phyloP scores from a whole-genome alignment of 30 jellyfish, hydroid and myxozoan genomes.

The Turritopsis dohrnii region DNA sequence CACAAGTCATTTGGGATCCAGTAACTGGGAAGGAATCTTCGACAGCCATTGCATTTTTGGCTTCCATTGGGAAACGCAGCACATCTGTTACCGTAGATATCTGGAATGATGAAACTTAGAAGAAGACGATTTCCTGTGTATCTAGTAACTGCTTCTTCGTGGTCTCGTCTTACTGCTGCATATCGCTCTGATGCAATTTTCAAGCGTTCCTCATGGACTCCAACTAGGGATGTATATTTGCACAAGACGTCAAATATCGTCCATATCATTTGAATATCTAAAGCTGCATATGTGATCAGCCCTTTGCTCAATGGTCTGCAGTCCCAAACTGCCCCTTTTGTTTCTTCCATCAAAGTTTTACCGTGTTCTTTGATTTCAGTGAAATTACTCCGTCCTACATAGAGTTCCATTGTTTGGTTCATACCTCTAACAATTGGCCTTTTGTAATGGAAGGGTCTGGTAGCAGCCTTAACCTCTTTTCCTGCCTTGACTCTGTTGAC shows the following conservation, averaged over 20 bases:
- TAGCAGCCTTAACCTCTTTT: neutral
- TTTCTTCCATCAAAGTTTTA: neutral
- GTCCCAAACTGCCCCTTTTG: neutral
- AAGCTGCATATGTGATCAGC: neutral
- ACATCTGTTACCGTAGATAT: neutral
- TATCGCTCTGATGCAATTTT: constrained; percentile 2
- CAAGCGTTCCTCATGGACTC: neutral
- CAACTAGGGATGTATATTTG: neutral
- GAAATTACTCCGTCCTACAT: neutral
- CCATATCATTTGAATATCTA: constrained; percentile 8
- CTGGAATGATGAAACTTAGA: constrained; percentile 5
- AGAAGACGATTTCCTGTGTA: neutral
- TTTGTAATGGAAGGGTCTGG: neutral
- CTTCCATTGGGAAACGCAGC: neutral
- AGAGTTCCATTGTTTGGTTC: neutral
- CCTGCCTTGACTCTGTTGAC: neutral
- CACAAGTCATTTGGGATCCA: neutral
- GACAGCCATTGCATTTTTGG: neutral
- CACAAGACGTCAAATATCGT: neutral
- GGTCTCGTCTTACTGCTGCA: constrained; percentile 1
- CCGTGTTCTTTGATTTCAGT: neutral
- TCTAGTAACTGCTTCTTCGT: neutral
- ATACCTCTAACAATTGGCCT: constrained; percentile 2
- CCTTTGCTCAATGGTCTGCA: constrained; percentile 1
- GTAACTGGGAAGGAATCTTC: neutral